These are phyloP conservation scores for Eulacestoma nigropectus DNA, from an alignment of 2,113 vertebrate genomes.

Conservation along the genomic window DNA sequence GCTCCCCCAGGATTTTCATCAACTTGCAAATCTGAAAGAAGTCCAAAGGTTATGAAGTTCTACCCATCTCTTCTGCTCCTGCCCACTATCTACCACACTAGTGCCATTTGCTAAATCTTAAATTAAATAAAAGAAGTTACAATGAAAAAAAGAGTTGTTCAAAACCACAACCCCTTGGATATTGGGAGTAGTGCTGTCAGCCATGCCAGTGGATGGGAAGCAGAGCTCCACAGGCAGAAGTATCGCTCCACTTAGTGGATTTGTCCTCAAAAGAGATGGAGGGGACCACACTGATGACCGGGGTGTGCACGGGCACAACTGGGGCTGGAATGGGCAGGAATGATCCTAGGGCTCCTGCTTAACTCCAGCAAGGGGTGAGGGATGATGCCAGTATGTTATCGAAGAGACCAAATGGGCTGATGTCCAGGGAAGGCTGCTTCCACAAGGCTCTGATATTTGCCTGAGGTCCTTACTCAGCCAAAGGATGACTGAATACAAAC, in stretches of 20 bases:
- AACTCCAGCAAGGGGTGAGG: fast-evolving
- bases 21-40: not conserved
- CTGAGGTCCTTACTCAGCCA: not conserved
- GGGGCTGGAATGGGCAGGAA: not conserved
- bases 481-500: not conserved
- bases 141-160: conserved; percentile 2
- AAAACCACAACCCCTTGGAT: not conserved
- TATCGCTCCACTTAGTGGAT: fast-evolving
- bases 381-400: not conserved
- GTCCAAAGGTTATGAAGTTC: not conserved
- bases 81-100: not conserved
- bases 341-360: not conserved
- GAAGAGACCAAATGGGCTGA: not conserved
- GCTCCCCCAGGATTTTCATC: not conserved
- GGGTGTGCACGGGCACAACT: fast-evolving
- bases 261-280: not conserved
- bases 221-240: fast-evolving
- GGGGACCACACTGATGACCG: too few relatives aligned
- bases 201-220: not conserved
- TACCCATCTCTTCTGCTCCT: not conserved
- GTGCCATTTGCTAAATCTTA: not conserved
- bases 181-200: not conserved
- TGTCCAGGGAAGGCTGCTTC: not conserved
- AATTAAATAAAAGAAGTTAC: not conserved
- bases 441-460: not conserved